Percentiles rank a stretch among this genome's conserved stretches.
Evolutionary conservation across 1,140 invertebrate species (phyloP).

Genomic region (Hyles vespertilio): DNA sequence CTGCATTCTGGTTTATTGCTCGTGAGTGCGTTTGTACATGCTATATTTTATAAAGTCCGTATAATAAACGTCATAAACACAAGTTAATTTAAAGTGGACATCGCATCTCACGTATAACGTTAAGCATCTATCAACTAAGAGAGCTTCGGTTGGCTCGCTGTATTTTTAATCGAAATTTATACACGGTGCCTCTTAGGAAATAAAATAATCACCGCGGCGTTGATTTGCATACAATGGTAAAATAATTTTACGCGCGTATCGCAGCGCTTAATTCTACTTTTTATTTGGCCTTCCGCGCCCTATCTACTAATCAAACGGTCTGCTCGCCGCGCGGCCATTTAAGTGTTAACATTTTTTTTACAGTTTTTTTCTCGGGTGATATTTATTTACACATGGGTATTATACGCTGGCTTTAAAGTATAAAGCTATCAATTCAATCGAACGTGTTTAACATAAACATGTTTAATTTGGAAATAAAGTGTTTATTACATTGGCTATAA

Average conservation of each 20-base stretch:
- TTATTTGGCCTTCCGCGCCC: conserved; percentile 66
- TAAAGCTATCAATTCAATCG: too few species aligned
- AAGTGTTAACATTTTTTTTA: conserved; percentile 64
- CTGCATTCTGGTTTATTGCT: conserved; percentile 27
- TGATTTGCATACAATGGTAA: conserved; percentile 76
- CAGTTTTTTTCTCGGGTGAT: background rate
- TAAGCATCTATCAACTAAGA: conserved; percentile 53
- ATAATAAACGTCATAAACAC: conserved; percentile 18
- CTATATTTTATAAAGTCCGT: conserved; percentile 18
- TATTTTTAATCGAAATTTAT: conserved; percentile 71
- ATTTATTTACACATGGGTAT: background rate
- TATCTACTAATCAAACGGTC: conserved; percentile 73
- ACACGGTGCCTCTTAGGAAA: conserved; percentile 70
- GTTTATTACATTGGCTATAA: too few species aligned
- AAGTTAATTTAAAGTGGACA: conserved; percentile 7
- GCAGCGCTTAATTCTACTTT: conserved; percentile 73
- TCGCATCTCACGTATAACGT: conserved; percentile 1
- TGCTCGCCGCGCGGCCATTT: conserved; percentile 47
- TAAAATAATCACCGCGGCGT: conserved; percentile 73
- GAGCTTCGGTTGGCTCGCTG: conserved; percentile 42
- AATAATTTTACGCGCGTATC: conserved; percentile 75
- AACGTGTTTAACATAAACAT: too few species aligned
- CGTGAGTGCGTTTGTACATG: conserved; percentile 15
- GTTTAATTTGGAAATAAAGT: too few species aligned
- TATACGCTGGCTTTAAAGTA: background rate